Evolutionary conservation across 1,140 invertebrate species (phyloP).

Genomic region (Heliconius hewitsoni): DNA sequence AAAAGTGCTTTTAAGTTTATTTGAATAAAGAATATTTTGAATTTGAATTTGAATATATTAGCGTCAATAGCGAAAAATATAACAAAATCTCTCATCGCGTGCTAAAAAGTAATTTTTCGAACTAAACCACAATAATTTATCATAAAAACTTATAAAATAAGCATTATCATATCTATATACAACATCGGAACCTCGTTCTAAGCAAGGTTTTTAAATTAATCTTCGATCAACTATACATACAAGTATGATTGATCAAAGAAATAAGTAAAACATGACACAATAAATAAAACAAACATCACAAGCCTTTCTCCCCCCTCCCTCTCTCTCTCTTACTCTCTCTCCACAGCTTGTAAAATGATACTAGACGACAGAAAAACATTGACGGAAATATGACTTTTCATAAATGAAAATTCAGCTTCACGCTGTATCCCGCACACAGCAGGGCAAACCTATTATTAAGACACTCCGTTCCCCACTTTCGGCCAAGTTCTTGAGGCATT

Average conservation of each 20-base stretch:
- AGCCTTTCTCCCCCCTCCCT: no score
- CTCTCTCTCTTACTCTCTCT: neutral
- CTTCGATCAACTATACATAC: no score
- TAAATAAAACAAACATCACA: no score
- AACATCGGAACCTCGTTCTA: neutral
- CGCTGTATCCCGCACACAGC: no score
- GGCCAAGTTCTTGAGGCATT: no score
- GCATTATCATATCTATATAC: neutral
- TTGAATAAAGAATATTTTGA: no score
- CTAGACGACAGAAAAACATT: neutral
- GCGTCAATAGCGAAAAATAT: neutral
- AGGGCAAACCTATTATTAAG: no score
- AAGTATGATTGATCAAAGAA: no score
- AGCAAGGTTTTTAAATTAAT: neutral
- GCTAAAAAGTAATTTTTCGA: constrained; percentile 13
- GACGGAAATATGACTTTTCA: neutral
- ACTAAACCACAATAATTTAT: neutral
- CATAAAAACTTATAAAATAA: neutral
- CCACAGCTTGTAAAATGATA: neutral
- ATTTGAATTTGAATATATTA: no score
- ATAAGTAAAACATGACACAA: no score
- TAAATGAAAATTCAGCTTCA: neutral
- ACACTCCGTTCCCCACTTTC: no score
- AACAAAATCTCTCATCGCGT: neutral
- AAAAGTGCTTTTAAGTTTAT: no score